Conservation (phyloP, 2,113 vertebrate genomes). For the Xerus inauris region DNA sequence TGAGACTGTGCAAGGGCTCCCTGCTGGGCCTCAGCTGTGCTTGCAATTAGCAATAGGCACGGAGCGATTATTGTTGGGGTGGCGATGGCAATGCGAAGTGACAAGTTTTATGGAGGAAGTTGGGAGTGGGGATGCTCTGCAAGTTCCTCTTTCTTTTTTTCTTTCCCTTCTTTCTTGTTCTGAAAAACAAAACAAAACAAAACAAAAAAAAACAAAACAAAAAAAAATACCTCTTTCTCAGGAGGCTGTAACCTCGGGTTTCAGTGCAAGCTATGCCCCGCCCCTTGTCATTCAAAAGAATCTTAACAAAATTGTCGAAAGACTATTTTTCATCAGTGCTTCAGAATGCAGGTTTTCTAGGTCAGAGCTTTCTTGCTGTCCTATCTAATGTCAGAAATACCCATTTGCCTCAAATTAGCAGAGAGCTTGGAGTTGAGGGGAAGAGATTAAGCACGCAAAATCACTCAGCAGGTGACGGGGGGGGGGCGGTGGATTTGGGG, state of each 20-base stretch:
- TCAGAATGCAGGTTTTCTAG: slow-evolving; percentile 88
- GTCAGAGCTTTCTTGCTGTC: slow-evolving; percentile 88
- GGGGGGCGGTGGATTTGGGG: slow-evolving; percentile 91
- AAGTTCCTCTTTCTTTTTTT: slow-evolving; percentile 81
- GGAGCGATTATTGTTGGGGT: slow-evolving; percentile 99
- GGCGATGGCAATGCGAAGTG: slow-evolving; percentile 98
- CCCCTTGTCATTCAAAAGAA: slow-evolving; percentile 81
- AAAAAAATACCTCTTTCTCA: slow-evolving; percentile 76
- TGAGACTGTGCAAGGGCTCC: slow-evolving; percentile 93
- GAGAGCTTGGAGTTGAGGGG: slow-evolving; percentile 89
- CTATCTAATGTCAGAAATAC: slow-evolving; percentile 90
- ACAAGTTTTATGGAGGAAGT: slow-evolving; percentile 96
- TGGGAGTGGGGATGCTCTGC: slow-evolving; percentile 89
- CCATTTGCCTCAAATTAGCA: slow-evolving; percentile 92
- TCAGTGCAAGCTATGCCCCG: slow-evolving; percentile 80
- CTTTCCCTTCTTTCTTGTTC: slow-evolving; percentile 73
- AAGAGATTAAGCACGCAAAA: slow-evolving; percentile 93
- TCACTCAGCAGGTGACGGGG: slow-evolving; percentile 91
- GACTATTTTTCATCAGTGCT: slow-evolving; percentile 88
- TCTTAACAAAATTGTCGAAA: slow-evolving; percentile 86
- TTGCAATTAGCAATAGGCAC: slow-evolving; percentile 99
- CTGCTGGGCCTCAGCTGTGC: slow-evolving; percentile 99
- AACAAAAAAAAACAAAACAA: slow-evolving; percentile 62
- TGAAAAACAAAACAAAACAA: slow-evolving; percentile 70
- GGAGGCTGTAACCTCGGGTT: slow-evolving; percentile 79